Evolutionary conservation across 1,140 invertebrate genomes (phyloP).

Genomic region (Cryptotermes secundus): DNA sequence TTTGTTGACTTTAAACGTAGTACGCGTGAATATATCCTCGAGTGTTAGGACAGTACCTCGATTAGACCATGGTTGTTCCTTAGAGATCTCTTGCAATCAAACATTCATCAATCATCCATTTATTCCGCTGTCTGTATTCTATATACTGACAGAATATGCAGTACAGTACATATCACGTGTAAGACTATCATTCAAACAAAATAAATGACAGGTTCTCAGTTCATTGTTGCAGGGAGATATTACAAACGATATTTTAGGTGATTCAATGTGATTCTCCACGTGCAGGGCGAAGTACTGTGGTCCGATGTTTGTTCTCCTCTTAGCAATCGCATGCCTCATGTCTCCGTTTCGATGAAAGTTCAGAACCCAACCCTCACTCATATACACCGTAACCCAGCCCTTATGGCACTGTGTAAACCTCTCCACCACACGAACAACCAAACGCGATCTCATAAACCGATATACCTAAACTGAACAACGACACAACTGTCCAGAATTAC

Average conservation of each 20-base stretch:
- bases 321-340: background rate
- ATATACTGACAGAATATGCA: no score
- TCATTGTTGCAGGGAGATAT: background rate
- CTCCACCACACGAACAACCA: background rate
- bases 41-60: no score
- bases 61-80: no score
- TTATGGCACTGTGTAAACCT: background rate
- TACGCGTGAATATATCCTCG: no score
- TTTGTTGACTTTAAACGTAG: no score
- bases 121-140: no score
- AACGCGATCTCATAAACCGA: background rate
- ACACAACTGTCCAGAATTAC: no score
- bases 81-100: no score
- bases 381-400: background rate
- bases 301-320: background rate
- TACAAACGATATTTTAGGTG: background rate
- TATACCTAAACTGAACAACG: background rate
- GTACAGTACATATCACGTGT: no score
- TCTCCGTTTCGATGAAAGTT: background rate
- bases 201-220: background rate
- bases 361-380: background rate
- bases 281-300: background rate
- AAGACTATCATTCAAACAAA: background rate
- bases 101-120: no score
- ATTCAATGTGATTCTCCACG: background rate